Evolutionary conservation across 2,113 vertebrate genomes (phyloP).

Genomic region (Paramormyrops kingsleyae): DNA sequence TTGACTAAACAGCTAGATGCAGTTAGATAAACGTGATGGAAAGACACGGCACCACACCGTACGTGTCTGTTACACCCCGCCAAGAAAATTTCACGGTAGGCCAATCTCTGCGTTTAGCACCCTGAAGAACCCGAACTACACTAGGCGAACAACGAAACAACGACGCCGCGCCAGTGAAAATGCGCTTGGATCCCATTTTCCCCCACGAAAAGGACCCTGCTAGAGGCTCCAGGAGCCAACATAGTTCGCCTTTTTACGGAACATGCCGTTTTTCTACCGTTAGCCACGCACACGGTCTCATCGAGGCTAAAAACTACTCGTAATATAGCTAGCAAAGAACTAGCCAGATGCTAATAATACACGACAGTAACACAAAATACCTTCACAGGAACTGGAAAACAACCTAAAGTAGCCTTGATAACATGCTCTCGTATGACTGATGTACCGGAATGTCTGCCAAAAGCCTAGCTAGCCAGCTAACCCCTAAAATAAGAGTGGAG

Average conservation of each 20-base stretch:
- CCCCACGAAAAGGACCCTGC: not conserved
- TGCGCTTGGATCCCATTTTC: not conserved
- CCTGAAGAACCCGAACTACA: not conserved
- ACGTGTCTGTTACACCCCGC: slow-evolving; percentile 4
- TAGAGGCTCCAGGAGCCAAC: not conserved
- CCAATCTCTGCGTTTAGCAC: not conserved
- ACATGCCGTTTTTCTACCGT: not conserved
- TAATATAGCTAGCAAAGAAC: not conserved
- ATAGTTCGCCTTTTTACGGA: not conserved
- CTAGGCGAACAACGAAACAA: not conserved
- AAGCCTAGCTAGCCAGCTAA: slow-evolving; percentile 1
- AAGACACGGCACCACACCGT: not conserved
- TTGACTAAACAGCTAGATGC: not conserved
- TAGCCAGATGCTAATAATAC: not conserved
- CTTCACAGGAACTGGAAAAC: not conserved
- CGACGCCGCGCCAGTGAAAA: not conserved
- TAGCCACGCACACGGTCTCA: not conserved
- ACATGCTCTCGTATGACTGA: too few relatives aligned
- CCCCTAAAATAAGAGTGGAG: not conserved
- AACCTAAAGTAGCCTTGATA: not conserved
- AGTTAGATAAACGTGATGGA: not conserved
- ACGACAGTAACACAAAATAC: not conserved
- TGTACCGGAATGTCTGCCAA: slow-evolving; percentile 5
- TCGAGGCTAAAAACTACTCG: not conserved
- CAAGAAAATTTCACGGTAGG: slow-evolving; percentile 9